Evolutionary conservation across 1,140 invertebrate species (phyloP).

Genomic region (Phortica variegata): DNA sequence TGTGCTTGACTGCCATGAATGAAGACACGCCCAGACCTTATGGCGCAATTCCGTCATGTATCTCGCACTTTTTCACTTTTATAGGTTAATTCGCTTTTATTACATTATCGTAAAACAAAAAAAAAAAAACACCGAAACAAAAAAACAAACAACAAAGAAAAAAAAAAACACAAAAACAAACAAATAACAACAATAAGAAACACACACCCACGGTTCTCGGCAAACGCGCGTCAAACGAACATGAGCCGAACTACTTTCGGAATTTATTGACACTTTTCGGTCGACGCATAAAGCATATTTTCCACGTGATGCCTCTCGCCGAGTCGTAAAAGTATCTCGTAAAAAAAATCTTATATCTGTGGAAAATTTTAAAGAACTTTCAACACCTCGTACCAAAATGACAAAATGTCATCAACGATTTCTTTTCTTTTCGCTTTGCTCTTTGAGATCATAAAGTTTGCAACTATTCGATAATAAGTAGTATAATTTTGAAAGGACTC

Average conservation of each 20-base stretch:
- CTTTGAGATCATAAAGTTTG: too few relatives aligned
- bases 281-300: too few relatives aligned
- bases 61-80: constrained; percentile 49
- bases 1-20: constrained; percentile 3
- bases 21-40: constrained; percentile 49
- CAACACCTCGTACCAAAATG: too few relatives aligned
- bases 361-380: too few relatives aligned
- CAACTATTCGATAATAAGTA: too few relatives aligned
- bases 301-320: too few relatives aligned
- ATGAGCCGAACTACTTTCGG: background rate
- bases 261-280: background rate
- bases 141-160: constrained; percentile 26
- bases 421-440: too few relatives aligned
- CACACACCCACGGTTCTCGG: constrained; percentile 12
- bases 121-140: constrained; percentile 10
- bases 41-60: constrained; percentile 49
- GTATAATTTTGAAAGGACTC: too few relatives aligned
- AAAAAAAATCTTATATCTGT: too few relatives aligned
- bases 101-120: constrained; percentile 49
- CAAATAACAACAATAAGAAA: constrained; percentile 27
- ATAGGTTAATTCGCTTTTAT: constrained; percentile 56
- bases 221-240: constrained; percentile 9
- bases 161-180: constrained; percentile 27
- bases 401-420: too few relatives aligned
- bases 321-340: too few relatives aligned